Evolutionary conservation across 2,888 invertebrate genomes (phyloP).

Genomic region (Calameuta filiformis): DNA sequence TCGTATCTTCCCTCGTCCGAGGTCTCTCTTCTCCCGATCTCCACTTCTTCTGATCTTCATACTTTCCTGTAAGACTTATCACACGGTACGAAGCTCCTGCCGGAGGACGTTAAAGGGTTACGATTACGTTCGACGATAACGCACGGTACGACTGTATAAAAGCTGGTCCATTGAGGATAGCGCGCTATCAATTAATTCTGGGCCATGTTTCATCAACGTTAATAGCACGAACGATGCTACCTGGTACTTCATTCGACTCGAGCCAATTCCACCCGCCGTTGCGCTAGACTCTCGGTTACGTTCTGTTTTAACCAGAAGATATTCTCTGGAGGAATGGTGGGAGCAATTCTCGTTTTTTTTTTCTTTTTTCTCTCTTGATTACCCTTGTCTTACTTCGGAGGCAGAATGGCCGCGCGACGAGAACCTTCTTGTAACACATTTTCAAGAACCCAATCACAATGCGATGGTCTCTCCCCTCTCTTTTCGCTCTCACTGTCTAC

Average conservation of each 20-base stretch:
- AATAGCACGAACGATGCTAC: background rate
- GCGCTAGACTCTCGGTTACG: background rate
- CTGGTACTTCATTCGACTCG: background rate
- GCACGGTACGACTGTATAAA: background rate
- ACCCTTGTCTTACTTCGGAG: constrained; percentile 51
- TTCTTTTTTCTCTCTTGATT: constrained; percentile 32
- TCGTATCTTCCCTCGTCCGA: too few species aligned
- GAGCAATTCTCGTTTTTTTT: background rate
- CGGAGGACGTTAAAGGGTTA: background rate
- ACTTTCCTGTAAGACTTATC: background rate
- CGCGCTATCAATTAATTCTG: background rate
- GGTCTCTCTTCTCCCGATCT: background rate
- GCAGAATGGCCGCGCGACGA: constrained; percentile 33
- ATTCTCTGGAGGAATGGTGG: background rate
- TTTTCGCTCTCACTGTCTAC: background rate
- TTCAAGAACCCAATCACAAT: constrained; percentile 47
- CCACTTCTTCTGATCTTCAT: too few species aligned
- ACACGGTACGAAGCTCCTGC: background rate
- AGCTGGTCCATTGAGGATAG: background rate
- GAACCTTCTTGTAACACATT: constrained; percentile 52
- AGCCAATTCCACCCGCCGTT: background rate
- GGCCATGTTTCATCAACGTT: background rate
- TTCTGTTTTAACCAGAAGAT: background rate
- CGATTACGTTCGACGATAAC: background rate
- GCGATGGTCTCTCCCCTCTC: background rate